Evolutionary conservation across 2,888 invertebrate genomes (phyloP), one percentile per base, ranked within the genome.

Genomic region (Dendrolimus houi): DNA sequence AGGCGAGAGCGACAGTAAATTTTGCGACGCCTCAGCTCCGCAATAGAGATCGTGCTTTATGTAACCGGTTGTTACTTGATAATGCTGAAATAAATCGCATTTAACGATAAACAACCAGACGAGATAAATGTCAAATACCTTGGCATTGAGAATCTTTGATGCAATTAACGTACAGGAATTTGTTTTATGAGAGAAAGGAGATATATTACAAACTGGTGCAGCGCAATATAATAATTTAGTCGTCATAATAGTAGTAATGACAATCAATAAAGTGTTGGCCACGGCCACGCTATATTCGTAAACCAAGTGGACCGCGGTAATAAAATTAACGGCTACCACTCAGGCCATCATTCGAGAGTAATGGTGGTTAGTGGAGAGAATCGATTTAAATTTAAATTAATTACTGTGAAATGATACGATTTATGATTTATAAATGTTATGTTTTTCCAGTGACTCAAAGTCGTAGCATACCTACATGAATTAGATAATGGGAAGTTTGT

Each of bases 1-100:
- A 87, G 82, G 78, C 84, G 82, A 80, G 82, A 86, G 80, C 75
- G 78, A 78, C 83, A 75, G 79, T 80, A 81, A 80, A 86, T 82
- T 87, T 75, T 72, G 81, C 79, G 82, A 86, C 88, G 87, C 87
- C 83, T 83, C 78, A 81, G 77, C 79, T 77, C 67, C 67, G 71
- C 75, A 80, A 81, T 81, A 77, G 77, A 70, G 68, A 73, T 75
- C 68, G 74, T 73, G 75, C 64, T 77, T 74, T 69, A 69, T 75
- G 63, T 74, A 79, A 79, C 77, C 71, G 71, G 74, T 76, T 75
- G 63, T 71, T 73, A 79, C 77, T 74, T 74, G 76, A 71, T 62
- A 65, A 58, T 62, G 66, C 68, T 64, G 59, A 65, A 67, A 62
- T 58, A 55, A 62, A 64, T 64, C 55, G 58, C 55, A 61, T 60